Evolutionary conservation across 2,113 vertebrate genomes (phyloP).

Genomic region (Cinclus cinclus): DNA sequence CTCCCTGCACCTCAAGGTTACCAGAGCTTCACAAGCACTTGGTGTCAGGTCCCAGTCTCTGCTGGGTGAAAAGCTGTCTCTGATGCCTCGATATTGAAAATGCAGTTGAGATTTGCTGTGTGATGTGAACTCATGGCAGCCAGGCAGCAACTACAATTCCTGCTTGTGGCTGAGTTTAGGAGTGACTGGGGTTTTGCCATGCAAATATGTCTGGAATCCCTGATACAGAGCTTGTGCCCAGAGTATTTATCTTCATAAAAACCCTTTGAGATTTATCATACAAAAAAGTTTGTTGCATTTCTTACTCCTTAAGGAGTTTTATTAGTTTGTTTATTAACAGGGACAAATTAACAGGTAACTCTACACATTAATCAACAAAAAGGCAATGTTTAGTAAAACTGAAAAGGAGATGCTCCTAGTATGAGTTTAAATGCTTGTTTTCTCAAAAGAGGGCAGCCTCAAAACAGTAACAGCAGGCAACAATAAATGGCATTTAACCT

Average conservation of each 20-base stretch:
- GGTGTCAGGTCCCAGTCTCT: neutral
- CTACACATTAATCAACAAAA: neutral
- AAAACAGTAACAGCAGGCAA: neutral
- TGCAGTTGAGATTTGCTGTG: neutral
- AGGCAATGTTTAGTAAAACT: neutral
- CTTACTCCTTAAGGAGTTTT: neutral
- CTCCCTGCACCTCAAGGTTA: neutral
- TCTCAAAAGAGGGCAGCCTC: neutral
- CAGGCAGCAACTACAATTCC: neutral
- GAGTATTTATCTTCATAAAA: neutral
- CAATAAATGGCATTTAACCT: neutral
- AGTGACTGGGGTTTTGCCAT: neutral
- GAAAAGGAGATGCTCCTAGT: neutral
- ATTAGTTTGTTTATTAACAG: neutral
- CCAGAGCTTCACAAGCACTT: neutral
- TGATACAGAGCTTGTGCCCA: neutral
- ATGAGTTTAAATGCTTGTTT: neutral
- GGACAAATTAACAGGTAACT: neutral
- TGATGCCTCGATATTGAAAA: neutral
- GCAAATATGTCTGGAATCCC: neutral
- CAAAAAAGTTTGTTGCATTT: neutral
- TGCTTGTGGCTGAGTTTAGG: neutral
- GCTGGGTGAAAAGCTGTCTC: neutral
- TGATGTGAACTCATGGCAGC: neutral
- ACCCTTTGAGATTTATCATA: neutral